phyloP scores from a whole-genome alignment of 2,888 invertebrate species.

The Drosophila helvetica region DNA sequence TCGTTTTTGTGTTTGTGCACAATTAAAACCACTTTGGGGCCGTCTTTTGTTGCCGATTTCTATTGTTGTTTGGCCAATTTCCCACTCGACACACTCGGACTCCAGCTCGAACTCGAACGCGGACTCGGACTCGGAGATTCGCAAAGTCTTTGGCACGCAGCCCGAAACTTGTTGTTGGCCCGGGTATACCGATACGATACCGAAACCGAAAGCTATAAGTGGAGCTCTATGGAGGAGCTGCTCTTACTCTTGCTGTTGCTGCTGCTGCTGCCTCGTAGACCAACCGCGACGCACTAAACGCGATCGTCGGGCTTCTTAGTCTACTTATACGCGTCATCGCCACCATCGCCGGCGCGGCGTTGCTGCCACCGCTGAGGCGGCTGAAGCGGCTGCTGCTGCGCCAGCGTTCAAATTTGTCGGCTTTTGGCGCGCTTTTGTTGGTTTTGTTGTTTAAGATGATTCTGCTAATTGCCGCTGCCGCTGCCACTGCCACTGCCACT shows the following conservation, averaged over 20 bases:
- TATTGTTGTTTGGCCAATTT: slow-evolving; percentile 45
- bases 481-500: not conserved
- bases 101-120: no score
- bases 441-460: slow-evolving; percentile 37
- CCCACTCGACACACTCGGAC: slow-evolving; percentile 19
- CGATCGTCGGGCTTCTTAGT: slow-evolving; percentile 67
- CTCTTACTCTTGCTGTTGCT: slow-evolving; percentile 28
- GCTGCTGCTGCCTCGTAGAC: slow-evolving; percentile 57
- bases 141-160: slow-evolving; percentile 45
- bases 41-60: slow-evolving; percentile 44
- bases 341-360: slow-evolving; percentile 1
- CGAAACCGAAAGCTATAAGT: slow-evolving; percentile 20
- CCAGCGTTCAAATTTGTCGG: not conserved
- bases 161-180: slow-evolving; percentile 13
- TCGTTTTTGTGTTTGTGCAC: slow-evolving; percentile 28
- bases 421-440: slow-evolving; percentile 31
- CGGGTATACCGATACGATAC: slow-evolving; percentile 10
- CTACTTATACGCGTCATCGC: slow-evolving; percentile 69
- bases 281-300: slow-evolving; percentile 75
- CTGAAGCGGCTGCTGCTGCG: not conserved
- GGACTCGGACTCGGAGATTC: slow-evolving; percentile 13
- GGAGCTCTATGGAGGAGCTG: slow-evolving; percentile 22
- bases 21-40: slow-evolving; percentile 43
- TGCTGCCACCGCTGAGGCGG: slow-evolving; percentile 1
- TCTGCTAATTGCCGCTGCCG: slow-evolving; percentile 41